Percentiles rank a stretch among this genome's conserved stretches.
Evolutionary conservation across 2,797 vertebrate species (phyloP).

Genomic region (Gymnothorax reevesii): DNA sequence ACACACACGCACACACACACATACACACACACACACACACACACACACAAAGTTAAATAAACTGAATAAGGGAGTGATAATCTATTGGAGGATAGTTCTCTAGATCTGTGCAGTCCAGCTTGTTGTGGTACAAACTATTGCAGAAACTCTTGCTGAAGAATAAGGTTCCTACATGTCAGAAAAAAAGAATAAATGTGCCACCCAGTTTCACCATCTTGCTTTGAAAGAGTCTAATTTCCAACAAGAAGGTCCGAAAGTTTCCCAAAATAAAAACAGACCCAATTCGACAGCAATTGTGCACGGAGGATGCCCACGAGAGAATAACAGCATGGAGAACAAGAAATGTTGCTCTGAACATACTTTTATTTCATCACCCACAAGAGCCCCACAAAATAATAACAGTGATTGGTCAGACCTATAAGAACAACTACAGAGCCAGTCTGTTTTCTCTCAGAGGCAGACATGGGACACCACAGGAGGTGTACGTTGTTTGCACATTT

Average conservation of each 20-base stretch:
- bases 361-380: neutral
- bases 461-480: neutral
- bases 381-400: neutral
- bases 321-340: neutral
- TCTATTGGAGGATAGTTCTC: neutral
- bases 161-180: no score
- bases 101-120: no score
- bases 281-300: neutral
- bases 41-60: neutral
- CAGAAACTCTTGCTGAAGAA: no score
- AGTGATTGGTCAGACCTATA: neutral
- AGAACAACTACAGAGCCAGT: neutral
- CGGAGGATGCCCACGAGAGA: neutral
- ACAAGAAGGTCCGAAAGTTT: neutral
- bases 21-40: no score
- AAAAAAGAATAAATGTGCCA: no score
- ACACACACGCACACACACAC: neutral
- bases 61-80: neutral
- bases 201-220: no score
- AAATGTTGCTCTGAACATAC: neutral
- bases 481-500: neutral
- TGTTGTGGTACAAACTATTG: no score
- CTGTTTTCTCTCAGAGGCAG: neutral
- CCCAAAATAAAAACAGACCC: neutral
- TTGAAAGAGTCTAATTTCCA: neutral